phyloP scores from a whole-genome alignment of 2,888 invertebrate species.

The Dorcus parallelipipedus region DNA sequence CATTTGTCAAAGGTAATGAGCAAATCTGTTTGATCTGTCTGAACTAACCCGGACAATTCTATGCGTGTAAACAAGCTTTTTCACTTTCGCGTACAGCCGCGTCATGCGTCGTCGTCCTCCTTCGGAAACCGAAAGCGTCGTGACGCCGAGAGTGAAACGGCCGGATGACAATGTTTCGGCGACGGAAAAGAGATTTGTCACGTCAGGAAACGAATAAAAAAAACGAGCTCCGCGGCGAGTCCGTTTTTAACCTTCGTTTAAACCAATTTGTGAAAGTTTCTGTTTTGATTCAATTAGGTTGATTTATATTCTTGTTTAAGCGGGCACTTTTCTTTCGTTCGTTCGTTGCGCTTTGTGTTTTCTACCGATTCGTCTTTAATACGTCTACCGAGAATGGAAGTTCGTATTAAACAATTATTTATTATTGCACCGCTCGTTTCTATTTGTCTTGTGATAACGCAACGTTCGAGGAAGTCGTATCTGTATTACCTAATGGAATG shows the following conservation, averaged over 20 bases:
- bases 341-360: background rate
- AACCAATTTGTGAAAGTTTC: constrained; percentile 36
- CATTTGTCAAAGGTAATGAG: constrained; percentile 28
- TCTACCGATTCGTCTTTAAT: no score
- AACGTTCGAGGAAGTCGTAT: no score
- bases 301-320: constrained; percentile 41
- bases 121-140: constrained; percentile 10
- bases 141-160: background rate
- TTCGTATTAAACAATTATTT: no score
- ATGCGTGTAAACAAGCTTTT: constrained; percentile 23
- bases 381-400: no score
- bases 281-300: constrained; percentile 43
- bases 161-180: constrained; percentile 22
- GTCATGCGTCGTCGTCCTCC: constrained; percentile 13
- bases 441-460: no score
- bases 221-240: background rate
- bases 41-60: constrained; percentile 17
- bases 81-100: constrained; percentile 12
- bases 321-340: constrained; percentile 34
- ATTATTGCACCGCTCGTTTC: no score
- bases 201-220: constrained; percentile 19
- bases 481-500: no score
- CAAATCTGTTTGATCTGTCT: constrained; percentile 25
- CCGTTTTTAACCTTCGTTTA: constrained; percentile 13
- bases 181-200: constrained; percentile 43